Conservation (phyloP, 2,797 vertebrate species). For the Spatula versicolor region DNA sequence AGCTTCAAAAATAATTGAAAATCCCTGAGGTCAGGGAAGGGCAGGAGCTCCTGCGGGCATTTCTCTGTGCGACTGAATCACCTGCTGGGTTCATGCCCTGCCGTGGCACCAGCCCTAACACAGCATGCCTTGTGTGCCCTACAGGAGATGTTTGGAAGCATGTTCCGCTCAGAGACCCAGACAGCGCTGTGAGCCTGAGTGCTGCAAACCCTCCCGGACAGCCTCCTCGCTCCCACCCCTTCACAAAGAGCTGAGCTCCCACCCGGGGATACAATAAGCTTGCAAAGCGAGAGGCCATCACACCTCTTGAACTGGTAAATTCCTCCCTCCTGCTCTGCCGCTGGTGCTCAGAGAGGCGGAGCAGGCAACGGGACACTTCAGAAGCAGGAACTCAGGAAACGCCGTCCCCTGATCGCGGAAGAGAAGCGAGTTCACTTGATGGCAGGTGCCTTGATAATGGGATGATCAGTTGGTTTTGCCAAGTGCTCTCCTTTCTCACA, state of each 20-base stretch:
- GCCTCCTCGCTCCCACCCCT: not conserved
- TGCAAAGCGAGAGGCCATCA: not conserved
- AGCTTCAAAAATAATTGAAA: not conserved
- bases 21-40: not conserved
- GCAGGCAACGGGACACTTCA: not conserved
- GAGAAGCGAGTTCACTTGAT: not conserved
- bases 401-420: not conserved
- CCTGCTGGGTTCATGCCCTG: not conserved
- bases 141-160: conserved; percentile 85
- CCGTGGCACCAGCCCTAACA: not conserved
- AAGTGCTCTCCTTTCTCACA: not conserved
- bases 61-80: not conserved
- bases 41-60: not conserved
- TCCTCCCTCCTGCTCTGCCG: not conserved
- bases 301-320: not conserved
- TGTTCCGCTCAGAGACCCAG: conserved; percentile 81
- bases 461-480: not conserved
- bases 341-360: not conserved
- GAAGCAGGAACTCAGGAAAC: conserved; percentile 48
- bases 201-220: not conserved
- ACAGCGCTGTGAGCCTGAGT: conserved; percentile 76
- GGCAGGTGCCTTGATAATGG: not conserved
- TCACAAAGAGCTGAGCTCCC: not conserved
- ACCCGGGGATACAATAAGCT: not conserved
- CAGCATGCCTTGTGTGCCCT: not conserved